Percentiles rank a stretch among this genome's conserved stretches.
Evolutionary conservation across 2,113 vertebrate species (phyloP).

Genomic region (Muntiacus reevesi): DNA sequence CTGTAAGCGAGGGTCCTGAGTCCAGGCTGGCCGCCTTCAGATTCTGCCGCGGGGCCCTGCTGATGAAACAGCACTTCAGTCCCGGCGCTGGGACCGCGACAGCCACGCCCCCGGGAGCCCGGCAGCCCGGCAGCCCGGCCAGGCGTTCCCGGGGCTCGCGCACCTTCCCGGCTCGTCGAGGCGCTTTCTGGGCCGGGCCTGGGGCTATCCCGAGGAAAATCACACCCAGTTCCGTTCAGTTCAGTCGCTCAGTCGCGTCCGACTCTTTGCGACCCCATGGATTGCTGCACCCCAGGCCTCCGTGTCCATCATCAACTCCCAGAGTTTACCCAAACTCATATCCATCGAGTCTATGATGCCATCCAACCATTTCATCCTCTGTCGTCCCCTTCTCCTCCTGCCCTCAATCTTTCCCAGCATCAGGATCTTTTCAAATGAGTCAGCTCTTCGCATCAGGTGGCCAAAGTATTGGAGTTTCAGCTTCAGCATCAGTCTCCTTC

Average conservation of each 20-base stretch:
- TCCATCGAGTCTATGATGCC: background rate
- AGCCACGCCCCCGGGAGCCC: background rate
- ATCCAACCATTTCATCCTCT: background rate
- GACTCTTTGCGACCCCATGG: background rate
- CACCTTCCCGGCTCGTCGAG: background rate
- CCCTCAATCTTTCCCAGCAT: background rate
- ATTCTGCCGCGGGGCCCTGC: accelerated
- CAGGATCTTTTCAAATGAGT: background rate
- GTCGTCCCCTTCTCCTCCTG: background rate
- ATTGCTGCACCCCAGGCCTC: background rate
- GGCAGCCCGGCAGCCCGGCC: background rate
- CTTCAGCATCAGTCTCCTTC: background rate
- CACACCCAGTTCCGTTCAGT: background rate
- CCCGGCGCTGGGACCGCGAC: background rate
- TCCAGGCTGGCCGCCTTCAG: background rate
- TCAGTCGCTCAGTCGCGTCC: background rate
- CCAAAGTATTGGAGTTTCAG: background rate
- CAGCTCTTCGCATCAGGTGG: background rate
- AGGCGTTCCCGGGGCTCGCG: background rate
- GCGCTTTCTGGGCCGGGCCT: background rate
- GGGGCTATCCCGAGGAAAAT: background rate
- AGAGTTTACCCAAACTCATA: background rate
- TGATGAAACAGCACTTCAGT: background rate
- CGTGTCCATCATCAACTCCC: background rate
- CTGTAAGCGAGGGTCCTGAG: accelerated